Evolutionary conservation across 2,113 vertebrate species (phyloP).

Genomic region (Thymallus thymallus): DNA sequence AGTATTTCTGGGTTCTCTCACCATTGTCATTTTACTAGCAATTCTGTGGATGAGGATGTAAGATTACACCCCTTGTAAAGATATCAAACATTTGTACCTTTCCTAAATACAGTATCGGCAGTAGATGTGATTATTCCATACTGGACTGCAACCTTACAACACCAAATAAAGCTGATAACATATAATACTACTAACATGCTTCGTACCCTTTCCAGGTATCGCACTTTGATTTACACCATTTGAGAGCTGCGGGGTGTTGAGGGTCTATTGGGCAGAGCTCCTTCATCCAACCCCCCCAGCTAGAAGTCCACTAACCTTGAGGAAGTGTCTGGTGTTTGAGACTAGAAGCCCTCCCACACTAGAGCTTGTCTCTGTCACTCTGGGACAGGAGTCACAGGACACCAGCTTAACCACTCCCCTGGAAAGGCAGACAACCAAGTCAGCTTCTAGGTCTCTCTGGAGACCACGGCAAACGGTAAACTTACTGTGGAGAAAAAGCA

Average conservation of each 20-base stretch:
- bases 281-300: neutral
- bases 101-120: neutral
- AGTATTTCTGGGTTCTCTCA: neutral
- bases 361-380: neutral
- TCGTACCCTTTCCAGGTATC: conserved; percentile 2
- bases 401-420: neutral
- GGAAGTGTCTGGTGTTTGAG: too few relatives aligned
- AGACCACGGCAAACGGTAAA: conserved; percentile 26
- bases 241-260: too few relatives aligned
- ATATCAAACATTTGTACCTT: neutral
- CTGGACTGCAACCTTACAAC: neutral
- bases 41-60: conserved; percentile 32
- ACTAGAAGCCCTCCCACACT: neutral
- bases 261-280: neutral
- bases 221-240: too few relatives aligned
- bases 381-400: neutral
- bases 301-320: neutral
- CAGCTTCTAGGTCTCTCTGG: conserved; percentile 18
- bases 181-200: neutral
- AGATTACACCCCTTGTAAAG: conserved; percentile 14
- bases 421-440: conserved; percentile 12
- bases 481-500: neutral
- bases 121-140: neutral
- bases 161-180: too few relatives aligned
- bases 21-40: conserved; percentile 12